These are phyloP conservation scores for Portunus trituberculatus DNA, from an alignment of 1,140 invertebrate species.

Conservation along the genomic window DNA sequence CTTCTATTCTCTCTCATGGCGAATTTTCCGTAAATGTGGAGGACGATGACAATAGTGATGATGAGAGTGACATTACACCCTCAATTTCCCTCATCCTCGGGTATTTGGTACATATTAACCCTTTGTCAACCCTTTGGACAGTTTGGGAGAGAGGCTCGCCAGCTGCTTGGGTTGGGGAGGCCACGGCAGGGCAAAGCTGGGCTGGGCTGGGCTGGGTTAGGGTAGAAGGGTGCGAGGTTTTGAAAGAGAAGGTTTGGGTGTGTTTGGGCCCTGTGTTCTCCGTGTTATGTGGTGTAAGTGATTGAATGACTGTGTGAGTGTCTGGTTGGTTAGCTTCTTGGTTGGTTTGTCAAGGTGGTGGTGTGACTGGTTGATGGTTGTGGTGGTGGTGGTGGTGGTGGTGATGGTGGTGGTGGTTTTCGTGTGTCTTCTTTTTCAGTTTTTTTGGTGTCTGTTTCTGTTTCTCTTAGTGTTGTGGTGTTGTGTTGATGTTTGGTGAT, in stretches of 20 bases:
- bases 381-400: neutral
- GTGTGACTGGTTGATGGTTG: no score
- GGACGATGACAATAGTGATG: conserved; percentile 29
- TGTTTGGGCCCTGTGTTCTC: neutral
- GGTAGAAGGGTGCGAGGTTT: neutral
- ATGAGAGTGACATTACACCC: conserved; percentile 62
- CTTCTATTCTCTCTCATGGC: conserved; percentile 42
- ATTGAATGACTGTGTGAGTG: neutral
- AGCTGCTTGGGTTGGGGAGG: neutral
- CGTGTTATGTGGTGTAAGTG: neutral
- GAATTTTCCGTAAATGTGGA: conserved; percentile 56
- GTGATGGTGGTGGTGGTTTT: neutral
- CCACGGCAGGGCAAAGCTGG: neutral
- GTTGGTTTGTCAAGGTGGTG: neutral
- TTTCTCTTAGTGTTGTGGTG: neutral
- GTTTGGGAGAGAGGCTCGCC: neutral
- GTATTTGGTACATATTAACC: conserved; percentile 53
- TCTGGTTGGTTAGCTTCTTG: neutral
- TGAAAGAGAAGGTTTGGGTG: neutral
- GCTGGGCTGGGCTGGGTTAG: neutral
- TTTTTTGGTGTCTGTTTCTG: neutral
- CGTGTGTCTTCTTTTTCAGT: no score
- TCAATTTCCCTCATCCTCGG: conserved; percentile 55
- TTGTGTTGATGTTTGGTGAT: no score
- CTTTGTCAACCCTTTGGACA: conserved; percentile 56